A percentile compares a stretch with the other conserved stretches of the same genome.
Conservation (phyloP, 2,113 vertebrate genomes). For the Pteronura brasiliensis region DNA sequence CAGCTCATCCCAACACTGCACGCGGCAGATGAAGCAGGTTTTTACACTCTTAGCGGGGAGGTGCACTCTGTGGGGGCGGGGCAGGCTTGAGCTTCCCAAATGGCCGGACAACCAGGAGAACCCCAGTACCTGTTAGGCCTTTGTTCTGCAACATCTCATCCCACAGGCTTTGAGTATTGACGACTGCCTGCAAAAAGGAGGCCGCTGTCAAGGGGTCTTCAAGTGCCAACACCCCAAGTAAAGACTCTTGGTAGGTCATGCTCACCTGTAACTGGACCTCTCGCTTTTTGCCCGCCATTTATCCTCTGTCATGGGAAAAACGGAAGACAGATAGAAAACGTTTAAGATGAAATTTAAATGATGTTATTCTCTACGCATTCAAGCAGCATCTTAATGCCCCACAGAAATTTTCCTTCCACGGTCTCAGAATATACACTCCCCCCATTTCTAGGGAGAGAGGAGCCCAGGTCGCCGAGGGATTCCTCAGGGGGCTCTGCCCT, state of each 20-base stretch:
- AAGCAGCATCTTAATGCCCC: background rate
- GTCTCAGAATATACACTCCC: too few relatives aligned
- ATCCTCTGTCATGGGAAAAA: background rate
- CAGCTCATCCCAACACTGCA: background rate
- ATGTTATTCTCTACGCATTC: background rate
- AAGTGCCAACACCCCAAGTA: accelerated
- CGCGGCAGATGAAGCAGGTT: background rate
- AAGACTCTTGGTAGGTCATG: background rate
- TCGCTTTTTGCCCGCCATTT: slow-evolving; percentile 83
- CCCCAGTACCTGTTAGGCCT: slow-evolving; percentile 82
- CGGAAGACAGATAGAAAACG: background rate
- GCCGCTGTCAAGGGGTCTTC: background rate
- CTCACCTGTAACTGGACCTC: slow-evolving; percentile 83
- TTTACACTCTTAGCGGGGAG: background rate
- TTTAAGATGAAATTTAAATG: background rate
- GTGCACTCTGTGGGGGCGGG: background rate
- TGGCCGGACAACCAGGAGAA: accelerated
- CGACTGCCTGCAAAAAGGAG: slow-evolving; percentile 67
- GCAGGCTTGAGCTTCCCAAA: background rate
- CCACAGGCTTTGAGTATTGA: slow-evolving; percentile 80
- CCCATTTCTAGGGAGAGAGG: background rate
- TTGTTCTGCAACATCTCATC: slow-evolving; percentile 82
- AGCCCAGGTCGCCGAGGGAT: too few relatives aligned
- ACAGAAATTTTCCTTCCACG: background rate
- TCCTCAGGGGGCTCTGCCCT: background rate